Base-by-base conservation (phyloP, 2,888 invertebrate genomes). In the Ophion ellenae region DNA sequence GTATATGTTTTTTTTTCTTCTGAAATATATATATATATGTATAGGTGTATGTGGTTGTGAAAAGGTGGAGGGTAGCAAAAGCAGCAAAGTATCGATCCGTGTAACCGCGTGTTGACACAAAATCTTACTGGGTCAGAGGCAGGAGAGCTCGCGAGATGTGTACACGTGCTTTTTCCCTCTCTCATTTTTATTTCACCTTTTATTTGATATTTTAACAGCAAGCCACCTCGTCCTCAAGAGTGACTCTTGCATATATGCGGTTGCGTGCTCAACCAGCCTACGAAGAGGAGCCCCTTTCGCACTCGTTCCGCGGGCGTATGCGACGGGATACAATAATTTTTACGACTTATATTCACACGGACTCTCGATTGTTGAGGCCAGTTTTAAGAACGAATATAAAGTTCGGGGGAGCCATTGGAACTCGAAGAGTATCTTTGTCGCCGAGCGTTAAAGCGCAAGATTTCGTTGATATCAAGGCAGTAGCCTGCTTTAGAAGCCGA, bases 121-220 rank as follows among this genome's bases (percentile, higher is more conserved):
- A 90, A 87, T 87, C 82, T 86, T 88, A 89, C 81, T 88, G 85
- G 86, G 87, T 86, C 84, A 88, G 84, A 87, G 77, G 40, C 87
- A 86, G 81, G 81, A 83, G 78, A 83, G 74, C 83, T 77, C 76
- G 80, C 57, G 71, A 40, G 81, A 86, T 75, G 61, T 81, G 63
- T 61, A 77, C 83, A 83, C 81, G 83, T 83, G 80, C 69, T 80
- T 78, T 80, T 71, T 47, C 67, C n/a, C 64, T 61, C 74, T 73
- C 67, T 63, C 17, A 28, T 67, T 74, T 69, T 32, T 61, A 63
- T 28, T 40, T 67, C 47, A 47, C 45, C 57, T 32, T 76, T 77
- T 28, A 80, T 63, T 74, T 74, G 67, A 67, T 77, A 67, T 59
- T 40, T 40, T 28, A 40, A 77, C 76, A 67, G 47, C 40, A 40